Evolutionary conservation across 1,140 invertebrate genomes (phyloP).

Genomic region (Drosophila ohnishii): DNA sequence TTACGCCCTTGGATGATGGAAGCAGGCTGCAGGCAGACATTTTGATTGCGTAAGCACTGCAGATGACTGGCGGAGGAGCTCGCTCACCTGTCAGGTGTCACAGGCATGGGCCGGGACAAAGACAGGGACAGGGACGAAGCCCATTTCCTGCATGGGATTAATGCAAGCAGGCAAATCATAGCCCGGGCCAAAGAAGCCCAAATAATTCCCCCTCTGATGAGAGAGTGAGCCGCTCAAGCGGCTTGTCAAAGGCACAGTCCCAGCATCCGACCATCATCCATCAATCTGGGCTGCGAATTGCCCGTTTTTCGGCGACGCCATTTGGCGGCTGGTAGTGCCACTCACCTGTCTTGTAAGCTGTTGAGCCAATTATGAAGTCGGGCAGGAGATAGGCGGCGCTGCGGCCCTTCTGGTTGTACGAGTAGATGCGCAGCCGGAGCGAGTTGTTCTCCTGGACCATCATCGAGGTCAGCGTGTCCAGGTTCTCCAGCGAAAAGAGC

Average conservation of each 20-base stretch:
- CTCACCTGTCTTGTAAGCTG: conserved; percentile 82
- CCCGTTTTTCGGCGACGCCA: conserved; percentile 47
- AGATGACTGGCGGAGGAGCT: conserved; percentile 57
- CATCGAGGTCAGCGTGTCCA: conserved; percentile 78
- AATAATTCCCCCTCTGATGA: conserved; percentile 35
- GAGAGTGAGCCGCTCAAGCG: conserved; percentile 16
- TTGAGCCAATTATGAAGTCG: conserved; percentile 82
- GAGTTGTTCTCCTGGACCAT: conserved; percentile 82
- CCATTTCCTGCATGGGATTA: conserved; percentile 59
- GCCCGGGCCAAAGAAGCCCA: conserved; percentile 25
- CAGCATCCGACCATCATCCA: conserved; percentile 36
- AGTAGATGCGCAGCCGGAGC: conserved; percentile 77
- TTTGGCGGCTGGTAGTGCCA: conserved; percentile 52
- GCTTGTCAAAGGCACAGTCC: conserved; percentile 61
- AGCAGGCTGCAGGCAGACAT: conserved; percentile 35
- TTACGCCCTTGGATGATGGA: conserved; percentile 33
- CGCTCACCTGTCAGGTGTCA: conserved; percentile 63
- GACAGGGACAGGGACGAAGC: not conserved
- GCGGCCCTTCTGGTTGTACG: conserved; percentile 82
- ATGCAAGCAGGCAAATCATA: conserved; percentile 55
- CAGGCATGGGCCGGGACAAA: conserved; percentile 1
- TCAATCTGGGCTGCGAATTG: conserved; percentile 46
- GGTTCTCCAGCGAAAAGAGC: conserved; percentile 78
- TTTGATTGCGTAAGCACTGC: conserved; percentile 71
- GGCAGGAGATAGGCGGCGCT: conserved; percentile 72